Conservation (phyloP, 2,888 invertebrate genomes). For the Sturmia bella region DNA sequence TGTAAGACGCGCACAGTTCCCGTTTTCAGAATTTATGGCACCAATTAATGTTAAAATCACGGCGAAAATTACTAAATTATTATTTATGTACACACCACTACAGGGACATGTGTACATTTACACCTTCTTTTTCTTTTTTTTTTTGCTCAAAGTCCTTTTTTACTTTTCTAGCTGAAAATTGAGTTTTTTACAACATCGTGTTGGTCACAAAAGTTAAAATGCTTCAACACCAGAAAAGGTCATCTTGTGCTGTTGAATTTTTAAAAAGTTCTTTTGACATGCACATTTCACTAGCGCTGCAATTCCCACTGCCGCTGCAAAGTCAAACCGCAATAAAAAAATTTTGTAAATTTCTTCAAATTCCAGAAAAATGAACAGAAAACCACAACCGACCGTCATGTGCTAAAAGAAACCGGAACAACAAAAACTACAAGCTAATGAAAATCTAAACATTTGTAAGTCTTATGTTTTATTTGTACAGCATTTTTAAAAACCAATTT, state of each 20-base stretch:
- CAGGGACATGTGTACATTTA: too few relatives aligned
- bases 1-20: conserved; percentile 29
- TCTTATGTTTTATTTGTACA: conserved; percentile 22
- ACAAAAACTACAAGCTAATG: conserved; percentile 15
- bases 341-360: conserved; percentile 17
- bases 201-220: conserved; percentile 63
- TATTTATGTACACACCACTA: not conserved
- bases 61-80: conserved; percentile 37
- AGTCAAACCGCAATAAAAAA: conserved; percentile 69
- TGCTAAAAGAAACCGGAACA: not conserved
- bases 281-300: conserved; percentile 25
- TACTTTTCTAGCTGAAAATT: conserved; percentile 27
- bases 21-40: conserved; percentile 56
- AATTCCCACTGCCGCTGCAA: conserved; percentile 59
- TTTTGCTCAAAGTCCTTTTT: not conserved
- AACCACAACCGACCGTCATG: conserved; percentile 5
- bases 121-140: not conserved
- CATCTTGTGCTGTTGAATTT: not conserved
- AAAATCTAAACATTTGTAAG: conserved; percentile 20
- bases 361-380: conserved; percentile 8
- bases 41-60: conserved; percentile 63
- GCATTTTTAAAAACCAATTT: conserved; percentile 55
- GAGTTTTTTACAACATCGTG: conserved; percentile 18
- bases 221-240: conserved; percentile 28
- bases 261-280: conserved; percentile 31